Percentiles rank a stretch among this genome's conserved stretches.
phyloP scores from a whole-genome alignment of 2,797 vertebrate genomes.

The Sternotherus odoratus region DNA sequence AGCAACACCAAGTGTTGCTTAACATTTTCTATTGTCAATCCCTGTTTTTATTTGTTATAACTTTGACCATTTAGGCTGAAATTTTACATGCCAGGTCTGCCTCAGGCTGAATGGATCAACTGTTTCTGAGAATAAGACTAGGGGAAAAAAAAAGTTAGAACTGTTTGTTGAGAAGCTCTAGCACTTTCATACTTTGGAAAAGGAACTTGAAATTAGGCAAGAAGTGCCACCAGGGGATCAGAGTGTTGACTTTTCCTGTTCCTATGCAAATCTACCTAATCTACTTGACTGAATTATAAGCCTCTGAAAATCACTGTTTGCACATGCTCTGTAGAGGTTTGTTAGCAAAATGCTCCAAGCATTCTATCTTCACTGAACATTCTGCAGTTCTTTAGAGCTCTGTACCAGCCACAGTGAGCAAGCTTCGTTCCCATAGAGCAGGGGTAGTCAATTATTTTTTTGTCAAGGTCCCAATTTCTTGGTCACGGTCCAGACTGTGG shows the following conservation, averaged over 20 bases:
- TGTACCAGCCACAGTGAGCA: not conserved
- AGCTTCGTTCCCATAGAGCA: not conserved
- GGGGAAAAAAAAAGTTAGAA: not conserved
- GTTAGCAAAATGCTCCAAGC: not conserved
- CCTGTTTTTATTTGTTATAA: not conserved
- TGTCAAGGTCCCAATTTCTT: too few relatives aligned
- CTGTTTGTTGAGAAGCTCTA: not conserved
- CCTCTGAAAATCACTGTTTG: not conserved
- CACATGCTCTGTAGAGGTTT: not conserved
- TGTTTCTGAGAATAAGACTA: not conserved
- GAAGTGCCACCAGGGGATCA: not conserved
- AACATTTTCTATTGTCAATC: not conserved
- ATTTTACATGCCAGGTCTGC: not conserved
- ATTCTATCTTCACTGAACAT: not conserved
- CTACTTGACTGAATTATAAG: not conserved
- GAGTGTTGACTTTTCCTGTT: slow-evolving; percentile 19
- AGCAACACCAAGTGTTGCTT: not conserved
- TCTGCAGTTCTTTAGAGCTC: not conserved
- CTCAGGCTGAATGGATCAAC: not conserved
- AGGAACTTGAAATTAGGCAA: not conserved
- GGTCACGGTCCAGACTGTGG: too few relatives aligned
- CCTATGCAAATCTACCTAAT: not conserved
- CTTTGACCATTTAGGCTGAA: not conserved
- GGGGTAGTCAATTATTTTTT: too few relatives aligned
- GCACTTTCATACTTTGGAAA: not conserved